phyloP scores from a whole-genome alignment of 2,888 invertebrate genomes.

The Maniola hyperantus region DNA sequence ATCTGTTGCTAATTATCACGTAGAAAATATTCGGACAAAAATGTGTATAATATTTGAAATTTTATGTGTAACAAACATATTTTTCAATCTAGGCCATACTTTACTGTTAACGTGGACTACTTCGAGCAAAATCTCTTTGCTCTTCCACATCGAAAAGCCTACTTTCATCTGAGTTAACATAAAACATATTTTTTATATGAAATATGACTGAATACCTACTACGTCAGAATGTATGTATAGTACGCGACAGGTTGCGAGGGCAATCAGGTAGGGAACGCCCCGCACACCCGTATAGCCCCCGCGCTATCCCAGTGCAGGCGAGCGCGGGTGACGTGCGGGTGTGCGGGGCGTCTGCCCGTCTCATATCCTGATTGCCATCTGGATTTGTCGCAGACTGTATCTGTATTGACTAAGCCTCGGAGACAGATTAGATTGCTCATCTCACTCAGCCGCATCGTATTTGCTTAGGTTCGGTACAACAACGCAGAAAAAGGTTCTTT shows the following conservation, averaged over 20 bases:
- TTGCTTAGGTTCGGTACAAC: conserved; percentile 53
- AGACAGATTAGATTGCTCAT: conserved; percentile 41
- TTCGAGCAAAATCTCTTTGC: conserved; percentile 34
- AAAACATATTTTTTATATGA: conserved; percentile 34
- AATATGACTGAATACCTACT: conserved; percentile 30
- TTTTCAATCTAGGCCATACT: conserved; percentile 29
- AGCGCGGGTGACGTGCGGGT: no score
- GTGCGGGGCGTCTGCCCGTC: no score
- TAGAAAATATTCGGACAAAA: background rate
- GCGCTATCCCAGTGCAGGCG: no score
- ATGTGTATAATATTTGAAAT: background rate
- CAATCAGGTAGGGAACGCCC: no score
- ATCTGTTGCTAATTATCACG: background rate
- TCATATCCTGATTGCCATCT: no score
- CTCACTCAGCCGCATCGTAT: conserved; percentile 43
- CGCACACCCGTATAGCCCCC: no score
- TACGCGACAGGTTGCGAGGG: no score
- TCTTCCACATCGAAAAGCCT: conserved; percentile 34
- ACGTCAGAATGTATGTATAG: conserved; percentile 35
- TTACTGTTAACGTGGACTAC: conserved; percentile 25
- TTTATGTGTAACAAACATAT: conserved; percentile 13
- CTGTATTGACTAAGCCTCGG: conserved; percentile 40
- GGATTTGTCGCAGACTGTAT: no score
- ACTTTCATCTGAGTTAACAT: conserved; percentile 34
- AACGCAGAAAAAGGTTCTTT: conserved; percentile 40